Evolutionary conservation across 2,888 invertebrate genomes (phyloP).

Genomic region (Zygaena filipendulae): DNA sequence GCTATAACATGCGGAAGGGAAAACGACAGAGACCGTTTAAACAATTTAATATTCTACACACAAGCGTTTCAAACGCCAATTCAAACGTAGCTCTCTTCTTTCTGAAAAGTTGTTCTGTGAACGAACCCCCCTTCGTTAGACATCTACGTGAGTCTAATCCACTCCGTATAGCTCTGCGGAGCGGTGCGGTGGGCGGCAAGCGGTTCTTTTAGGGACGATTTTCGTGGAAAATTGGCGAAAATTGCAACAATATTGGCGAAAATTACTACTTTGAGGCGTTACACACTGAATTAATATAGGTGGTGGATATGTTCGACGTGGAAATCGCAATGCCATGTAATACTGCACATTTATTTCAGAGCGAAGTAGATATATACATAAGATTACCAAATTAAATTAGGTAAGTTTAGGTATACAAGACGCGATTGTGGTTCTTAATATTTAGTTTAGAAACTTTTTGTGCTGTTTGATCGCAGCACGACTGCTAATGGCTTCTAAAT

Average conservation of each 20-base stretch:
- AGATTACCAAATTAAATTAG: too few species aligned
- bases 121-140: conserved; percentile 64
- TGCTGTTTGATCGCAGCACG: too few species aligned
- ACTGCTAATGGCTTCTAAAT: too few species aligned
- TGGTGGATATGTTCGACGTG: conserved; percentile 39
- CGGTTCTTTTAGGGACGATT: too few species aligned
- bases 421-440: too few species aligned
- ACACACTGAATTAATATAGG: conserved; percentile 44
- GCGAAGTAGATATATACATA: too few species aligned
- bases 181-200: too few species aligned
- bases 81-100: conserved; percentile 59
- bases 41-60: conserved; percentile 67
- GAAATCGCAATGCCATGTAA: too few species aligned
- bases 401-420: too few species aligned
- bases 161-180: conserved; percentile 29
- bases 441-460: too few species aligned
- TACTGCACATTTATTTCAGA: too few species aligned
- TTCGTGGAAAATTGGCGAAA: conserved; percentile 58
- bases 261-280: conserved; percentile 58
- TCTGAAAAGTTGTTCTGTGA: conserved; percentile 60
- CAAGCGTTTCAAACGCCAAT: conserved; percentile 61
- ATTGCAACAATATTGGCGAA: conserved; percentile 62
- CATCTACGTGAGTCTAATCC: conserved; percentile 68
- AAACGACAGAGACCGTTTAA: conserved; percentile 61
- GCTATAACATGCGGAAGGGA: conserved; percentile 34